A percentile compares a stretch with the other conserved stretches of the same genome.
Evolutionary conservation across 2,113 vertebrate species (phyloP).

Genomic region (Psittacara wagleri): DNA sequence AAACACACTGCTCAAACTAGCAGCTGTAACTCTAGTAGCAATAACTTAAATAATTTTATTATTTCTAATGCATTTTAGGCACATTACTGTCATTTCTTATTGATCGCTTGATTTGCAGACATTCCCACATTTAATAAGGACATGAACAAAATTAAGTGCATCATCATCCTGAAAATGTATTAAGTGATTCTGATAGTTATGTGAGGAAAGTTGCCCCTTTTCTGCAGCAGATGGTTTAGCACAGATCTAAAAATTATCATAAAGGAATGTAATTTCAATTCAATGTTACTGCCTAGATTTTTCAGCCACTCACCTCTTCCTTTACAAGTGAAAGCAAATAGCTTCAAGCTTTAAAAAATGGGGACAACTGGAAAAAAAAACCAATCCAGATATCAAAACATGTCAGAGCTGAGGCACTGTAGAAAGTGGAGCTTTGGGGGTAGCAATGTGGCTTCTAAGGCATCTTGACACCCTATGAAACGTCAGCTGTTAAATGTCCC

Average conservation of each 20-base stretch:
- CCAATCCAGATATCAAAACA: background rate
- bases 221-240: background rate
- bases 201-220: background rate
- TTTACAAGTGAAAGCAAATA: background rate
- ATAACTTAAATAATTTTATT: background rate
- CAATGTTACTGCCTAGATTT: background rate
- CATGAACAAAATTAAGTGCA: background rate
- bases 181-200: background rate
- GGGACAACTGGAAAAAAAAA: background rate
- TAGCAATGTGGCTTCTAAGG: background rate
- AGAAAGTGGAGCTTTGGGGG: background rate
- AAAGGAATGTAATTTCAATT: background rate
- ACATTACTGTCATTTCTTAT: background rate
- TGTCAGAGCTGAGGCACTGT: background rate
- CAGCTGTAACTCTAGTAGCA: background rate
- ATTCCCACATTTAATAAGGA: fast-evolving
- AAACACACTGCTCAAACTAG: background rate
- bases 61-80: background rate
- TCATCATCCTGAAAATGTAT: background rate
- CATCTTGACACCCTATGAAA: background rate
- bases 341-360: background rate
- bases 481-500: background rate
- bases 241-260: background rate
- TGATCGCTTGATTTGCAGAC: background rate
- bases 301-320: background rate